phyloP scores from a whole-genome alignment of 2,113 vertebrate genomes.

The Spheniscus mendiculus region DNA sequence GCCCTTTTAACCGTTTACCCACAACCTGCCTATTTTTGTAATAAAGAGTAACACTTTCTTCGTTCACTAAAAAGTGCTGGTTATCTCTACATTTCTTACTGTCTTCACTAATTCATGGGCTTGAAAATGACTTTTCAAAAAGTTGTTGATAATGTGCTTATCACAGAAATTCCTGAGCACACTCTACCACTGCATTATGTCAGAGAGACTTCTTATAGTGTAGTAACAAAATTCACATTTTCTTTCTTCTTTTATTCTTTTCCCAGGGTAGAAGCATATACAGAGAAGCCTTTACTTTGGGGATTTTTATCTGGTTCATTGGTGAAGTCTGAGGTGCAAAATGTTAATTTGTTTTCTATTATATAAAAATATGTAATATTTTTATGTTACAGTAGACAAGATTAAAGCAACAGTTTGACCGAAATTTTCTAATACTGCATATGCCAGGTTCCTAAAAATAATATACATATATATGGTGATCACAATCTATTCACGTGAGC shows the following conservation, averaged over 20 bases:
- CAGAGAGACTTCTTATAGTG: background rate
- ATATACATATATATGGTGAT: background rate
- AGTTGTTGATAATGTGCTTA: background rate
- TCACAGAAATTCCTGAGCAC: background rate
- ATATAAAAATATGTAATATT: background rate
- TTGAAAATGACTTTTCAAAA: background rate
- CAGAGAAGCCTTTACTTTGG: background rate
- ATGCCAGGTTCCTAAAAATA: background rate
- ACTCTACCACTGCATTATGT: background rate
- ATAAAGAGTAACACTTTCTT: background rate
- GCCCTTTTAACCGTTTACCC: background rate
- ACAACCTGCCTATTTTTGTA: background rate
- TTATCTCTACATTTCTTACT: background rate
- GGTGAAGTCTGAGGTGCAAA: background rate
- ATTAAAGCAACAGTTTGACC: background rate
- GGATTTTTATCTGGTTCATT: background rate
- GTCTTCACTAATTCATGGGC: background rate
- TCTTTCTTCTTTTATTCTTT: background rate
- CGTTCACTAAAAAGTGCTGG: background rate
- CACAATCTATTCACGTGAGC: background rate
- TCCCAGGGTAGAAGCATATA: background rate
- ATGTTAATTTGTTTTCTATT: background rate
- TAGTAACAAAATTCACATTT: background rate
- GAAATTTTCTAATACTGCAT: background rate
- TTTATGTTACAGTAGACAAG: background rate